phyloP scores from a whole-genome alignment of 2,113 vertebrate genomes.

The Phasianus colchicus region DNA sequence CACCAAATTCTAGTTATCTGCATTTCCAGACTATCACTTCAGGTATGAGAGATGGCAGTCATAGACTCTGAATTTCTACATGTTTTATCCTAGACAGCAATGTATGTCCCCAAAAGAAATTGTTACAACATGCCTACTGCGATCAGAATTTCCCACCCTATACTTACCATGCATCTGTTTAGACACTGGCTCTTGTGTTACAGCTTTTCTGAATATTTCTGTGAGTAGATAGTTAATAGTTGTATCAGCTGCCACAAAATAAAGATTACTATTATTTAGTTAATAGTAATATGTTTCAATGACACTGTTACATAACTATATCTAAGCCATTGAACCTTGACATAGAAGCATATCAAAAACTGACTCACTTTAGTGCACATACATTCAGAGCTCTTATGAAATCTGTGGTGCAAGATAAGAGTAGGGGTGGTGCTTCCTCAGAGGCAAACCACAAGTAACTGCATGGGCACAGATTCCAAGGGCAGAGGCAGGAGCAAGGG shows the following conservation, averaged over 20 bases:
- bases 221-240: neutral
- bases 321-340: neutral
- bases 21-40: neutral
- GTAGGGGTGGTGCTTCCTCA: neutral
- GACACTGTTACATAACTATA: neutral
- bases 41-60: neutral
- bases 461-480: fast-evolving
- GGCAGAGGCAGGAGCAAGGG: neutral
- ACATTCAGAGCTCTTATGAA: neutral
- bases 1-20: neutral
- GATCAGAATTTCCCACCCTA: neutral
- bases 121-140: neutral
- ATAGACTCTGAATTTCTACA: neutral
- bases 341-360: neutral
- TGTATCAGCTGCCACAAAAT: neutral
- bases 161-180: neutral
- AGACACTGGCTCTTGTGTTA: neutral
- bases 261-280: neutral
- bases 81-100: neutral
- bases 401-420: neutral
- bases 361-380: neutral
- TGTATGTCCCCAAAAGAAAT: neutral
- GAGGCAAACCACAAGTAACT: neutral
- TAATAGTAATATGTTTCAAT: neutral
- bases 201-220: neutral